phyloP scores from a whole-genome alignment of 2,113 vertebrate genomes.

The Rana temporaria region DNA sequence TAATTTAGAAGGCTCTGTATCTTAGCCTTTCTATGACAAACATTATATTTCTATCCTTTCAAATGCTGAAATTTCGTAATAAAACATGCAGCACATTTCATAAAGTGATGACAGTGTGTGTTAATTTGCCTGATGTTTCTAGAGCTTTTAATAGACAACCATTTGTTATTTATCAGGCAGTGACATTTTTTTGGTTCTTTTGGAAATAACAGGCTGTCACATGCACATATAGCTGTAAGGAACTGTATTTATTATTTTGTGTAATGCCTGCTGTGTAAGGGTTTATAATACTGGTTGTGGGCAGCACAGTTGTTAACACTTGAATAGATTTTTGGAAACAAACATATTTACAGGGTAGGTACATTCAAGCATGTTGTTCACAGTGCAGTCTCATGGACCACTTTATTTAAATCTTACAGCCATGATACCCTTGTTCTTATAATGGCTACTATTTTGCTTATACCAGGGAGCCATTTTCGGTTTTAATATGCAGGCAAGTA shows the following conservation, averaged over 20 bases:
- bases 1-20: slow-evolving; percentile 41
- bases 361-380: too few relatives aligned
- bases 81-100: slow-evolving; percentile 52
- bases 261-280: not conserved
- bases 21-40: slow-evolving; percentile 44
- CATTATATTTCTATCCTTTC: slow-evolving; percentile 16
- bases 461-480: too few relatives aligned
- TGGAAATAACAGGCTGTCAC: slow-evolving; percentile 31
- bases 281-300: not conserved
- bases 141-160: slow-evolving; percentile 41
- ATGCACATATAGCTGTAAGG: slow-evolving; percentile 6
- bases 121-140: slow-evolving; percentile 49
- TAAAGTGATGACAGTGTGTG: slow-evolving; percentile 30
- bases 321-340: not conserved
- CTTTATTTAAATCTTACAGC: too few relatives aligned
- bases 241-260: not conserved
- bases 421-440: too few relatives aligned
- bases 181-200: slow-evolving; percentile 11
- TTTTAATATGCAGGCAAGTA: too few relatives aligned
- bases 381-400: too few relatives aligned
- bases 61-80: slow-evolving; percentile 38
- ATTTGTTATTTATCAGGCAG: slow-evolving; percentile 45
- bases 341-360: too few relatives aligned
- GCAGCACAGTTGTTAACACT: not conserved
- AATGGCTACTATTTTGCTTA: too few relatives aligned